Evolutionary conservation across 1,140 invertebrate genomes (phyloP).

Genomic region (Saccostrea glomerata): DNA sequence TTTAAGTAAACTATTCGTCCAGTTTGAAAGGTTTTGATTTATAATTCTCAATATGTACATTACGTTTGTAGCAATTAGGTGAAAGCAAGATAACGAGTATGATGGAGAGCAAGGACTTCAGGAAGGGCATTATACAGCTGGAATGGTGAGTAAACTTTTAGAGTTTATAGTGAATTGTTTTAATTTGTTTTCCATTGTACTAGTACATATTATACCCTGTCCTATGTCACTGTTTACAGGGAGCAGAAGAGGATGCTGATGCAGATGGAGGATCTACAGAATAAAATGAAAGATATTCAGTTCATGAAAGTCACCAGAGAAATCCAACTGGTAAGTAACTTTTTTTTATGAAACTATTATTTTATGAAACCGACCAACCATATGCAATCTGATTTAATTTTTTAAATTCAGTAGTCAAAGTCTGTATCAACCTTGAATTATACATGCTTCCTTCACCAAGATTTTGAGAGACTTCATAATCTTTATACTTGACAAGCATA

Average conservation of each 20-base stretch:
- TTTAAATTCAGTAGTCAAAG: too few relatives aligned
- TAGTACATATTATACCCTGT: neutral
- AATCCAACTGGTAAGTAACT: conserved; percentile 76
- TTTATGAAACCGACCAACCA: too few relatives aligned
- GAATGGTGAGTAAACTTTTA: conserved; percentile 74
- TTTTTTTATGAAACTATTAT: too few relatives aligned
- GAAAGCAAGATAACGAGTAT: conserved; percentile 79
- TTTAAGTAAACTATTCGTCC: neutral
- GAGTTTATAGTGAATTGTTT: neutral
- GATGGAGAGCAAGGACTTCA: conserved; percentile 79
- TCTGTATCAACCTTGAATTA: too few relatives aligned
- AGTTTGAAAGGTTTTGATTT: neutral
- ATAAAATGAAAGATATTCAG: conserved; percentile 79
- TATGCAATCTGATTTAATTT: too few relatives aligned
- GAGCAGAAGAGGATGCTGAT: conserved; percentile 79
- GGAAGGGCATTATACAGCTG: conserved; percentile 78
- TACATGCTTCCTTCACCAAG: too few relatives aligned
- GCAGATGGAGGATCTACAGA: conserved; percentile 78
- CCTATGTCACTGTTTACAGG: conserved; percentile 62
- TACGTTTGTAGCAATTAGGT: conserved; percentile 74
- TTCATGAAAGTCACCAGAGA: conserved; percentile 79
- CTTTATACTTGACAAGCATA: too few relatives aligned
- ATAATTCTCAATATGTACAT: conserved; percentile 13
- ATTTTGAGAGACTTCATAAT: too few relatives aligned
- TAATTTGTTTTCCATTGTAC: neutral